phyloP scores from a whole-genome alignment of 2,797 vertebrate species.

The Halcyon badia region DNA sequence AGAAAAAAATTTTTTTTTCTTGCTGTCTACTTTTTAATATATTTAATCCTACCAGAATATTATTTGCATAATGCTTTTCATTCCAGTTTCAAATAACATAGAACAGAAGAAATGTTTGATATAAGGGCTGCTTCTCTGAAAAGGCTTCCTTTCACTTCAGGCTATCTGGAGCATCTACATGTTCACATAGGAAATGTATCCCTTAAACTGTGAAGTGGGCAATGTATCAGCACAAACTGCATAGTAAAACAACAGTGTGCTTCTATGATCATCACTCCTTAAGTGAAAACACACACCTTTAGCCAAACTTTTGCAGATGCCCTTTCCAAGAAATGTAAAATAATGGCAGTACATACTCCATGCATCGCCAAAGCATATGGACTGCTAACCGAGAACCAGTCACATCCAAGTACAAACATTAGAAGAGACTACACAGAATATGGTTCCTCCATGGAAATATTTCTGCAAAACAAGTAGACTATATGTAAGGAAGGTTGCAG shows the following conservation, averaged over 20 bases:
- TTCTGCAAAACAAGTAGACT: conserved; percentile 38
- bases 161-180: neutral
- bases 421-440: neutral
- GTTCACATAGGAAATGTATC: neutral
- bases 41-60: neutral
- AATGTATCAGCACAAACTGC: neutral
- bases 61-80: neutral
- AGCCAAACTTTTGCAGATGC: neutral
- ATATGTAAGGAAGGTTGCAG: neutral
- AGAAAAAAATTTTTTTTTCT: neutral
- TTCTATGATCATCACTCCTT: neutral
- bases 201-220: neutral
- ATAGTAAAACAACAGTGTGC: neutral
- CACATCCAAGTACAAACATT: neutral
- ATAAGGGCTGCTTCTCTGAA: neutral
- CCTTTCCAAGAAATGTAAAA: neutral
- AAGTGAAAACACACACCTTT: neutral
- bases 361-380: neutral
- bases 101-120: neutral
- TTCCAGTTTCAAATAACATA: neutral
- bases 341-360: accelerated
- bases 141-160: neutral
- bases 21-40: neutral
- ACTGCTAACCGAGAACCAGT: neutral
- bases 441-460: conserved; percentile 3